These are phyloP conservation scores for Malurus splendens DNA, from an alignment of 2,797 vertebrate genomes.

Conservation along the genomic window DNA sequence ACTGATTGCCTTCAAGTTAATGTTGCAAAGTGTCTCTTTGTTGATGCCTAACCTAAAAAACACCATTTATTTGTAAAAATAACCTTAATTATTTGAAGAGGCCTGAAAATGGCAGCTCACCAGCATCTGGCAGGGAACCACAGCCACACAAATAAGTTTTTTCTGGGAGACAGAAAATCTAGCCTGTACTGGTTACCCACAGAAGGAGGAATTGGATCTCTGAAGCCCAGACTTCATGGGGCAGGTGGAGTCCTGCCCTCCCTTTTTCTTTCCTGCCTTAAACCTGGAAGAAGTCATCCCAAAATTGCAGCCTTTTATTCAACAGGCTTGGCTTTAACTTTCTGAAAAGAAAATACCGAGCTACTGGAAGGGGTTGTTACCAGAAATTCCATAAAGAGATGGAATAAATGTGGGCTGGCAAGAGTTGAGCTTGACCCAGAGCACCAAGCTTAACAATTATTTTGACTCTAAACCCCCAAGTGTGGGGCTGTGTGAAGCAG, in stretches of 20 bases:
- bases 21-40: background rate
- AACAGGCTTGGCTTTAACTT: background rate
- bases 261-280: background rate
- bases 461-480: background rate
- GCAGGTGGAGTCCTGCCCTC: background rate
- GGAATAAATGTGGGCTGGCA: background rate
- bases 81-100: background rate
- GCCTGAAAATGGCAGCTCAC: background rate
- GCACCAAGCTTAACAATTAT: fast-evolving
- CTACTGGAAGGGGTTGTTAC: too few species aligned
- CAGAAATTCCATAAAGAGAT: background rate
- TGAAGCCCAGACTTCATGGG: background rate
- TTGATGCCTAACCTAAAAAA: background rate
- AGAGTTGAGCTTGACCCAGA: background rate
- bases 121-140: background rate
- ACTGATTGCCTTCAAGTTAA: background rate
- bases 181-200: background rate
- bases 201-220: background rate
- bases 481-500: background rate
- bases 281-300: background rate
- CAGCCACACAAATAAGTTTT: background rate
- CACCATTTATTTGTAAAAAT: background rate
- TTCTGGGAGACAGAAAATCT: background rate
- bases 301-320: background rate
- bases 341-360: background rate